Percentiles rank a stretch among this genome's conserved stretches.
These are phyloP conservation scores for Lipotes vexillifer DNA, from an alignment of 2,113 vertebrate genomes.

Conservation along the genomic window DNA sequence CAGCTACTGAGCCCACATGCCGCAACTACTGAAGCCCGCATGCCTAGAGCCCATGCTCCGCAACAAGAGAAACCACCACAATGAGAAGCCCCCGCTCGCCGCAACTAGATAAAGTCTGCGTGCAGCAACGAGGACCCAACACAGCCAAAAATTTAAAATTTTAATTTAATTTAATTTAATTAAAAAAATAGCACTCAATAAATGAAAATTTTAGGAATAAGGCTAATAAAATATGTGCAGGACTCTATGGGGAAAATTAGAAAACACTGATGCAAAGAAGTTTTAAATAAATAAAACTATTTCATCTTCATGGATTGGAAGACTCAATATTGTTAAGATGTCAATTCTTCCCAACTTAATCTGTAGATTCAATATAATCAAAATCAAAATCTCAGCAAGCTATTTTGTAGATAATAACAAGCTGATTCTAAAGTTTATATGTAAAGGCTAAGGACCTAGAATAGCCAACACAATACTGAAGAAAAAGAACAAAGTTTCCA, in stretches of 20 bases:
- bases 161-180: too few relatives aligned
- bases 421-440: background rate
- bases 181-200: background rate
- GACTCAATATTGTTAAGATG: background rate
- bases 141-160: too few relatives aligned
- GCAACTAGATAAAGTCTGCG: too few relatives aligned
- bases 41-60: too few relatives aligned
- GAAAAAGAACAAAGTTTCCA: background rate
- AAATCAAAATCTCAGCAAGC: background rate
- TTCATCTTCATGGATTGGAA: background rate
- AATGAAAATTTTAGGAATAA: background rate
- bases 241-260: background rate
- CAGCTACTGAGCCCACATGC: too few relatives aligned
- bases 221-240: background rate
- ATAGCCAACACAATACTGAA: background rate
- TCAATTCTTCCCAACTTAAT: background rate
- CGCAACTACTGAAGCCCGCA: rapidly evolving
- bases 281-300: background rate
- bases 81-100: too few relatives aligned
- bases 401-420: background rate
- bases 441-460: background rate
- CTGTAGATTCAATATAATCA: background rate
- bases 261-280: background rate
- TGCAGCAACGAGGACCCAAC: too few relatives aligned
- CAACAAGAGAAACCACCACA: too few relatives aligned